Evolutionary conservation across 1,140 invertebrate genomes (phyloP).

Genomic region (Zaprionus lachaisei): DNA sequence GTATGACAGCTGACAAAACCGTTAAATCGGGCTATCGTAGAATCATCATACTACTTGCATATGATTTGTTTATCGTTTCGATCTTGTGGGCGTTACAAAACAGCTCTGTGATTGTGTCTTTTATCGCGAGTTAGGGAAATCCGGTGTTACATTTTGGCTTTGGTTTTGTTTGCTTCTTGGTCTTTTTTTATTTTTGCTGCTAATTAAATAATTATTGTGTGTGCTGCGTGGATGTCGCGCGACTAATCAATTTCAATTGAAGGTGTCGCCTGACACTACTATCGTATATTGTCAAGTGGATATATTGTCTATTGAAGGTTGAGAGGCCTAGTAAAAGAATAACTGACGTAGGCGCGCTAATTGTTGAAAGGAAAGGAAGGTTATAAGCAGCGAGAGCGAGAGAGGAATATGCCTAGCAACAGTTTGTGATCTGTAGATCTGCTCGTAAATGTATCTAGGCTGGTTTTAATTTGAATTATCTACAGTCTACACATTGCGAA

Average conservation of each 20-base stretch:
- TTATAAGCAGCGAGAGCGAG: not conserved
- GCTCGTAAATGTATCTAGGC: not conserved
- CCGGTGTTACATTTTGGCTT: constrained; percentile 13
- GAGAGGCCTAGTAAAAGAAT: constrained; percentile 42
- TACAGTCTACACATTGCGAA: not conserved
- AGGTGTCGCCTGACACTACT: constrained; percentile 54
- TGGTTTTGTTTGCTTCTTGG: constrained; percentile 13
- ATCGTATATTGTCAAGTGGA: constrained; percentile 14
- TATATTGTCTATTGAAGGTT: constrained; percentile 36
- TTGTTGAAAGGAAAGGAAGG: constrained; percentile 25
- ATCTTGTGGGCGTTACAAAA: constrained; percentile 25
- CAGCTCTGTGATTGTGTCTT: constrained; percentile 8
- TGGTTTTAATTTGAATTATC: not conserved
- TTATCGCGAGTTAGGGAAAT: constrained; percentile 3
- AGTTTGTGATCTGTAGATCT: not conserved
- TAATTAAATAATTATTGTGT: constrained; percentile 43
- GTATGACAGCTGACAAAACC: constrained; percentile 40
- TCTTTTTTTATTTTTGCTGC: constrained; percentile 5
- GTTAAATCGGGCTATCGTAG: constrained; percentile 17
- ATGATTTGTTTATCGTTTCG: not conserved
- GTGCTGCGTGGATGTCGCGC: constrained; percentile 40
- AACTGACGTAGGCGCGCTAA: constrained; percentile 59
- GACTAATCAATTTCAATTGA: constrained; percentile 76
- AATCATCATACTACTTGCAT: constrained; percentile 1
- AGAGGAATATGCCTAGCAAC: constrained; percentile 16